These are phyloP conservation scores for Gari tellinella DNA, from an alignment of 2,888 invertebrate species.

Conservation along the genomic window DNA sequence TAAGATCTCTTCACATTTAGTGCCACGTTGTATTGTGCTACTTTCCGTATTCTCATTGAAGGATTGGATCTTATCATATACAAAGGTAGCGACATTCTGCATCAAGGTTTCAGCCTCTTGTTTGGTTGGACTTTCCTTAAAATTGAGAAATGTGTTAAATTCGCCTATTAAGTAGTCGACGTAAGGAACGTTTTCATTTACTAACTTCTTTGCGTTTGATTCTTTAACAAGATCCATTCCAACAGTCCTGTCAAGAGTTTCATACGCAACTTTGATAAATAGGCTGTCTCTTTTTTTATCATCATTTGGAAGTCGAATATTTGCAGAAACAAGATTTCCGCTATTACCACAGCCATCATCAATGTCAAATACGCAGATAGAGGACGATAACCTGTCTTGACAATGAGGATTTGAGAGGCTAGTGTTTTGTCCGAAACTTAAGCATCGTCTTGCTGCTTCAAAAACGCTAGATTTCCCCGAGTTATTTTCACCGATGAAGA, in stretches of 20 bases:
- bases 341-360: not conserved
- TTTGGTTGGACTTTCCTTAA: not conserved
- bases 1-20: too few species aligned
- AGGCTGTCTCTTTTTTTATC: not conserved
- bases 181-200: conserved; percentile 7
- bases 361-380: conserved; percentile 6
- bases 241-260: not conserved
- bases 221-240: conserved; percentile 5
- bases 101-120: not conserved
- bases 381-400: not conserved
- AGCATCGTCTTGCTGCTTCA: conserved; percentile 11
- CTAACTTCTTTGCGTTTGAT: not conserved
- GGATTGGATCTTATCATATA: not conserved
- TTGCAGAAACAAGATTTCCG: not conserved
- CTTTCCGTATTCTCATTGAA: not conserved
- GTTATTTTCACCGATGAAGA: conserved; percentile 18
- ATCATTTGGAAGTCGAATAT: not conserved
- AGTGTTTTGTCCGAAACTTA: conserved; percentile 4
- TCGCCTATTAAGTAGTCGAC: not conserved
- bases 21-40: too few species aligned
- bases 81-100: not conserved
- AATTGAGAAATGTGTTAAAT: not conserved
- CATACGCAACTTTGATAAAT: conserved; percentile 1
- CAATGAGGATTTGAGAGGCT: conserved; percentile 3
- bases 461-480: conserved; percentile 14